These are phyloP conservation scores for Cephalopachus bancanus DNA, from an alignment of 2,797 vertebrate species.

Conservation along the genomic window DNA sequence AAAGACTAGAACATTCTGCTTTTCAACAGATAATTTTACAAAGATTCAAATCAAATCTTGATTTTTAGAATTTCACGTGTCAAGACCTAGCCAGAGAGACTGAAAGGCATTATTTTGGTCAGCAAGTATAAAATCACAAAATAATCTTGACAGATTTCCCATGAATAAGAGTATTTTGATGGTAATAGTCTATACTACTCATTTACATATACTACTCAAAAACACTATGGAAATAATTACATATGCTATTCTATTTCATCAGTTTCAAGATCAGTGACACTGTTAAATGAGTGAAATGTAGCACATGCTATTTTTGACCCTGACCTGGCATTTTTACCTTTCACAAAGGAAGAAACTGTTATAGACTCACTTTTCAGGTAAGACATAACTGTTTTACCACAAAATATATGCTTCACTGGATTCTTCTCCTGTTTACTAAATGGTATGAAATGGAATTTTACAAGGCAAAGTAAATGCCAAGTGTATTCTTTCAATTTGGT, in stretches of 20 bases:
- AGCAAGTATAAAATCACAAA: slow-evolving; percentile 61
- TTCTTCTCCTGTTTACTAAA: slow-evolving; percentile 28
- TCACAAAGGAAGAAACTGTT: slow-evolving; percentile 40
- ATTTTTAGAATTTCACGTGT: slow-evolving; percentile 59
- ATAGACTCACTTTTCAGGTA: neutral
- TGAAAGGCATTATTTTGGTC: slow-evolving; percentile 38
- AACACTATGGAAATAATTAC: slow-evolving; percentile 29
- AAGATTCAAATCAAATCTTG: slow-evolving; percentile 70
- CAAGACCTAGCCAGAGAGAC: neutral
- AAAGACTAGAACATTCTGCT: slow-evolving; percentile 47
- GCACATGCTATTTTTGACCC: slow-evolving; percentile 33
- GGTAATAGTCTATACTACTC: neutral
- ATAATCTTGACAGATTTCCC: slow-evolving; percentile 22
- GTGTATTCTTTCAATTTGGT: slow-evolving; percentile 56
- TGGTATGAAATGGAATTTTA: slow-evolving; percentile 52
- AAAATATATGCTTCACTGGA: slow-evolving; percentile 14
- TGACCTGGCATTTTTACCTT: slow-evolving; percentile 36
- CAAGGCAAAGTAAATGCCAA: slow-evolving; percentile 59
- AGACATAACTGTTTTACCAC: neutral
- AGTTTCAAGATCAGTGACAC: slow-evolving; percentile 25
- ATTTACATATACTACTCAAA: slow-evolving; percentile 17
- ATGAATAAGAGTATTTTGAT: neutral
- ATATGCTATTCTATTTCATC: slow-evolving; percentile 11
- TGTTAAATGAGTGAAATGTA: neutral
- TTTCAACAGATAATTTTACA: slow-evolving; percentile 52